Evolutionary conservation across 2,113 vertebrate genomes (phyloP), one percentile per base, ranked within the genome.

Genomic region (Rostratula benghalensis): DNA sequence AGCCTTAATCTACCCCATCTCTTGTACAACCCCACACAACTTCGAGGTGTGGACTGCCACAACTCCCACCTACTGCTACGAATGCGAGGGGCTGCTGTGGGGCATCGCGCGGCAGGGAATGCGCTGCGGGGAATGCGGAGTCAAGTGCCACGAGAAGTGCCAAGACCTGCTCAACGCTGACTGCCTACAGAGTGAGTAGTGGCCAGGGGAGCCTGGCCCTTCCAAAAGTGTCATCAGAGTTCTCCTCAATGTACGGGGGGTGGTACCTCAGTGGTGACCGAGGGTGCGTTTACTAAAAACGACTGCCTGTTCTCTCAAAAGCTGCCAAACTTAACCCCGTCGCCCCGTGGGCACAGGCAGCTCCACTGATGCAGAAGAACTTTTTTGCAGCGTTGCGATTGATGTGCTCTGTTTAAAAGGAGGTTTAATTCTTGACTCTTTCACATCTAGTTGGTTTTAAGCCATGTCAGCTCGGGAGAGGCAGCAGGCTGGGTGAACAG

Each of bases 81-180:
- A 99, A 79, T 99, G 99, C 10, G 99, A 99, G 97, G 99, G 99
- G 17, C 98, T 99, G 69, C 98, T 99, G 84, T 99, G 99, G 99
- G 99, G 99, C 59, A 99, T 99, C 8, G 99, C 99, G 1, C 98
- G 99, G 25, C 99, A 99, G 97, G 99, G 99, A 81, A 99, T 99
- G 99, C 98, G 99, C 91, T 99, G 99, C 75, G 98, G 98, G 0
- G 99, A 99, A 70, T 99, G 99, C 48, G 99, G 99, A 24, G 99
- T 99, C 95, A 99, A 99, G 95, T 99, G 99, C 95, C 99, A 99
- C 4, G 99, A 99, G 96, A 99, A 99, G 98, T 99, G 99, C 98
- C 99, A 99, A 96, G 99, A 99, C 94, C 96, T 99, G 96, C 98
- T 99, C 85, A 99, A 99, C 3, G 99, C 99, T 0, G 99, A 99